Evolutionary conservation across 2,113 vertebrate species (phyloP).

Genomic region (Semnornis frantzii): DNA sequence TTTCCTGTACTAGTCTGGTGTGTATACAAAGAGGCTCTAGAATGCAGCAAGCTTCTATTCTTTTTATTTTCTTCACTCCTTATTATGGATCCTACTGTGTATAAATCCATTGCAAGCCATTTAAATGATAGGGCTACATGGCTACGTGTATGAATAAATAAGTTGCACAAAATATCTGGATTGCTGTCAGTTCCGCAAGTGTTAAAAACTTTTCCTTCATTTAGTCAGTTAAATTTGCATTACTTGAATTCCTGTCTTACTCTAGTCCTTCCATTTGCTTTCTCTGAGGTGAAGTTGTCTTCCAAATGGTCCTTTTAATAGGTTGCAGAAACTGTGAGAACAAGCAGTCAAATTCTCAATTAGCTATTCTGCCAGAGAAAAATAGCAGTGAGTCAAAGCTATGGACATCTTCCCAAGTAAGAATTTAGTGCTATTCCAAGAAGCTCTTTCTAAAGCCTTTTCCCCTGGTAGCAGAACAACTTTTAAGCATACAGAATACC

Average conservation of each 20-base stretch:
- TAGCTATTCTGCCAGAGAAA: constrained; percentile 9
- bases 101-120: background rate
- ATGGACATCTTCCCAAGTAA: background rate
- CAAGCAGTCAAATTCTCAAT: constrained; percentile 40
- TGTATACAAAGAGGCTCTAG: background rate
- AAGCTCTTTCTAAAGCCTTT: background rate
- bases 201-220: background rate
- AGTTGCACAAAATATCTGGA: background rate
- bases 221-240: background rate
- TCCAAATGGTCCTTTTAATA: background rate
- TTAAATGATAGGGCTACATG: background rate
- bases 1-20: background rate
- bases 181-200: background rate
- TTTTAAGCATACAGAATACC: constrained; percentile 18
- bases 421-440: constrained; percentile 1
- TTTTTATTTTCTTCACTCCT: background rate
- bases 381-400: constrained; percentile 11
- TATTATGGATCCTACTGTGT: background rate
- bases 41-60: background rate
- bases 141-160: background rate
- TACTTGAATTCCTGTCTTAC: constrained; percentile 32
- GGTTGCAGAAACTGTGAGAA: background rate
- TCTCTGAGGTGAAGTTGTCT: background rate
- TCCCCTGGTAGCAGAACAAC: background rate
- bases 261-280: background rate